phyloP scores from a whole-genome alignment of 2,888 invertebrate species.

The Diploptera punctata region DNA sequence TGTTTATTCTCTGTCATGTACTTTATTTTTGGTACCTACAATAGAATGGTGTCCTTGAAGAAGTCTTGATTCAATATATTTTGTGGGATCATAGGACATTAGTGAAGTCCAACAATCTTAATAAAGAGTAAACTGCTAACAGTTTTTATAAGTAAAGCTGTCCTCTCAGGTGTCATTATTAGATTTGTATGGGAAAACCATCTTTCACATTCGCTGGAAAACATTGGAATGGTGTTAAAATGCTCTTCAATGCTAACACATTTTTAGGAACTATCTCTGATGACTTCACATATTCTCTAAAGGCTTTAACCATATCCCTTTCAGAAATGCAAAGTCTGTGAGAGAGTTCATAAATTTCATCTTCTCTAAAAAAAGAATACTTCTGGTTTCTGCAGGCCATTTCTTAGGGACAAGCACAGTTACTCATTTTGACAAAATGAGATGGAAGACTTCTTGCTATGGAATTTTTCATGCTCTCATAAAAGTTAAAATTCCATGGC shows the following conservation, averaged over 20 bases:
- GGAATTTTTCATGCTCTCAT: not conserved
- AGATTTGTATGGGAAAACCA: not conserved
- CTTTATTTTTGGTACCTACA: not conserved
- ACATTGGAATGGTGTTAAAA: not conserved
- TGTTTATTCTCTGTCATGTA: not conserved
- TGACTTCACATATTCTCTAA: not conserved
- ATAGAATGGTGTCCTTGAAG: not conserved
- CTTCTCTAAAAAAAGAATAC: no score
- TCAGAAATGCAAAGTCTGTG: not conserved
- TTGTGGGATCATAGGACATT: not conserved
- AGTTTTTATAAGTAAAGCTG: not conserved
- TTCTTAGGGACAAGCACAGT: not conserved
- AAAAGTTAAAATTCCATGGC: not conserved
- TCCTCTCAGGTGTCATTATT: not conserved
- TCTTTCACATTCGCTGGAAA: not conserved
- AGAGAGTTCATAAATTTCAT: not conserved
- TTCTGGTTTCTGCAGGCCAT: no score
- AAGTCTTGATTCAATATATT: not conserved
- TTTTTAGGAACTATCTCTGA: not conserved
- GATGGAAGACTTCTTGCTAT: not conserved
- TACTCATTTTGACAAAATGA: not conserved
- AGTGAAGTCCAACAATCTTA: not conserved
- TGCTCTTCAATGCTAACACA: not conserved
- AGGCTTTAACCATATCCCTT: not conserved
- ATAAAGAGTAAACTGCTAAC: not conserved